Percentiles rank a stretch among this genome's conserved stretches.
These are phyloP conservation scores for Coptodon bakossiorum DNA, from an alignment of 2,113 vertebrate genomes.

Conservation along the genomic window DNA sequence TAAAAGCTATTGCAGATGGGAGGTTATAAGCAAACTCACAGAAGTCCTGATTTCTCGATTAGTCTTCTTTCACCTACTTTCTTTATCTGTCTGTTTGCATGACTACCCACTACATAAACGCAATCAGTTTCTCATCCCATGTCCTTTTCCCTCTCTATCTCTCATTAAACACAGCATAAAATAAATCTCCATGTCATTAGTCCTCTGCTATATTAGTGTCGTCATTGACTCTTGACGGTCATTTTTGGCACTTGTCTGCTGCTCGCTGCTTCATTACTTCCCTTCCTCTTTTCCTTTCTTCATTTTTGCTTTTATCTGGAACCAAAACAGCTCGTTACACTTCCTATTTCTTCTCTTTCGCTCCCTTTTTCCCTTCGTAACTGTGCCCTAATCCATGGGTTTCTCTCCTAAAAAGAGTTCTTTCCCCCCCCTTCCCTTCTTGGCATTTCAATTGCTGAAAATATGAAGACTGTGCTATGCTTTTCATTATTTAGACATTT, in stretches of 20 bases:
- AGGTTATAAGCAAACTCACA: conserved; percentile 18
- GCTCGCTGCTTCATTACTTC: conserved; percentile 42
- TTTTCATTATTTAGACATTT: background rate
- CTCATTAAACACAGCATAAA: conserved; percentile 51
- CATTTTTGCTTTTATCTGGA: background rate
- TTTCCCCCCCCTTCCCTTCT: background rate
- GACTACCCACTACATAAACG: conserved; percentile 12
- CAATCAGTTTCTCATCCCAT: conserved; percentile 20
- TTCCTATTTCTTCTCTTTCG: background rate
- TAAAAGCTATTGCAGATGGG: conserved; percentile 19
- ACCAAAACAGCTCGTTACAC: background rate
- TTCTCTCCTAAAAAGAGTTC: background rate
- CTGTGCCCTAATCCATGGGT: background rate
- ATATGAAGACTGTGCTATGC: background rate
- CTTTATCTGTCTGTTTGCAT: conserved; percentile 16
- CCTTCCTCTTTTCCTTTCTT: background rate
- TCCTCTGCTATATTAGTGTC: conserved; percentile 1
- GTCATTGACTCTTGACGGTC: conserved; percentile 17
- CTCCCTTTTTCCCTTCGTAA: background rate
- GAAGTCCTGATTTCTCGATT: conserved; percentile 39
- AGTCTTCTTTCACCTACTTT: conserved; percentile 13
- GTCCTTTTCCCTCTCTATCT: conserved; percentile 5
- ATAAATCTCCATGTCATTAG: conserved; percentile 46
- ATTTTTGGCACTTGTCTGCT: conserved; percentile 28
- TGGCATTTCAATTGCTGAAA: background rate